Conservation (phyloP, 2,888 invertebrate genomes). For the Agriopis aurantiaria region DNA sequence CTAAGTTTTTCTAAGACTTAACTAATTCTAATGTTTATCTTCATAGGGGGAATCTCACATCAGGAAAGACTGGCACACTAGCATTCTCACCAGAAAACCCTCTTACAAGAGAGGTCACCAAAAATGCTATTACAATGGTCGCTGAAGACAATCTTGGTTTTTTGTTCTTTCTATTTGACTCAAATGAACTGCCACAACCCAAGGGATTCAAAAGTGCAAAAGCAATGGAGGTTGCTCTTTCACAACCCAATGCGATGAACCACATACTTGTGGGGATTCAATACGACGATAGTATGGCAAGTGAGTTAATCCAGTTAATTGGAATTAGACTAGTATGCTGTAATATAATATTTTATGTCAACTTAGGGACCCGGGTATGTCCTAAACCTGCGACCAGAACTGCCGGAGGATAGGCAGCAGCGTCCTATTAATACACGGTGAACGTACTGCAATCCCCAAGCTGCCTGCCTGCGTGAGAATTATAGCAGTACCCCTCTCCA, state of each 20-base stretch:
- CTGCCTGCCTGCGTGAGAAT: too few species aligned
- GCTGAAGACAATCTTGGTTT: slow-evolving; percentile 76
- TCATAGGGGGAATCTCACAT: slow-evolving; percentile 73
- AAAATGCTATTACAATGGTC: slow-evolving; percentile 73
- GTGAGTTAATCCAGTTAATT: slow-evolving; percentile 61
- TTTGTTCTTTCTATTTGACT: slow-evolving; percentile 70
- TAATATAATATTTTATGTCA: not conserved
- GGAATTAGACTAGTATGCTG: not conserved
- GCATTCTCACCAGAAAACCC: slow-evolving; percentile 80
- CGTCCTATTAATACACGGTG: too few species aligned
- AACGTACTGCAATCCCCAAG: too few species aligned
- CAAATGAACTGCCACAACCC: slow-evolving; percentile 73
- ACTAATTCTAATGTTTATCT: not conserved
- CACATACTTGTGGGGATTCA: slow-evolving; percentile 78
- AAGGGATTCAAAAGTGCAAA: slow-evolving; percentile 72
- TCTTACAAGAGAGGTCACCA: slow-evolving; percentile 71
- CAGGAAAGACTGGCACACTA: slow-evolving; percentile 71
- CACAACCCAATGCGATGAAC: slow-evolving; percentile 77
- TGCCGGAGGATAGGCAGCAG: too few species aligned
- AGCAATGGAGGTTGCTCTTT: slow-evolving; percentile 72
- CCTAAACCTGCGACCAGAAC: too few species aligned
- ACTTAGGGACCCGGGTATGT: too few species aligned
- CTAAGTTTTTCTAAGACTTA: not conserved
- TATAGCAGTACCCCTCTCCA: too few species aligned
- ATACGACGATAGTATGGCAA: slow-evolving; percentile 77